A percentile compares a stretch with the other conserved stretches of the same genome.
These are phyloP conservation scores for Torymus auratus DNA, from an alignment of 2,888 invertebrate genomes.

Conservation along the genomic window DNA sequence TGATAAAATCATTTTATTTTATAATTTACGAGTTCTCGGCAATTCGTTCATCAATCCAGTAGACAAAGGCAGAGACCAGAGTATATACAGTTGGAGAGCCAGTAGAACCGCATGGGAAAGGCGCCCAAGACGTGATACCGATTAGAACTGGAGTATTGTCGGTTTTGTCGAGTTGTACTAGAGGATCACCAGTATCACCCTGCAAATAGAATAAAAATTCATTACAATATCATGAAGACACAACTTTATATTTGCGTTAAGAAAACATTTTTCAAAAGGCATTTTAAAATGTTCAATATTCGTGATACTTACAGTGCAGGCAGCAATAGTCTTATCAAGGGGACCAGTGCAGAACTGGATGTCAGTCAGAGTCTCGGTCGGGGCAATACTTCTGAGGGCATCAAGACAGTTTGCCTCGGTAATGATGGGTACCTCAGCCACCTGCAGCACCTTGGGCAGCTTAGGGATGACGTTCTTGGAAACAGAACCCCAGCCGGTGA, in stretches of 20 bases:
- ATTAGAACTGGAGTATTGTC: constrained; percentile 5
- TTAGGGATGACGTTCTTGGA: constrained; percentile 58
- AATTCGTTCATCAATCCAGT: constrained; percentile 43
- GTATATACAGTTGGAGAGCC: constrained; percentile 41
- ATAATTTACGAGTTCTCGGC: constrained; percentile 14
- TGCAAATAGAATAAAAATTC: neutral
- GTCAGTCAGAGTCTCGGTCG: constrained; percentile 64
- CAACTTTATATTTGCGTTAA: neutral
- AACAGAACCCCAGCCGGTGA: constrained; percentile 78
- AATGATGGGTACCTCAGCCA: constrained; percentile 66
- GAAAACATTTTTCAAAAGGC: neutral
- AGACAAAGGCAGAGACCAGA: constrained; percentile 30
- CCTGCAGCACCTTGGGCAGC: constrained; percentile 70
- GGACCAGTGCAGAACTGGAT: constrained; percentile 65
- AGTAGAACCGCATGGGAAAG: constrained; percentile 31
- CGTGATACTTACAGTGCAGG: constrained; percentile 47
- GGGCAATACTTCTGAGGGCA: constrained; percentile 60
- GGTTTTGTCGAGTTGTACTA: constrained; percentile 17
- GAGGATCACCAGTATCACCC: constrained; percentile 38
- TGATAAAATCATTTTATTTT: neutral
- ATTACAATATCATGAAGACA: no score
- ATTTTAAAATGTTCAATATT: neutral
- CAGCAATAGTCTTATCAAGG: constrained; percentile 49
- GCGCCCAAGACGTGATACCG: constrained; percentile 42
- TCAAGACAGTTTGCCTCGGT: constrained; percentile 63